These are phyloP conservation scores for Lepisosteus osseus DNA, from an alignment of 2,113 vertebrate genomes.

Conservation along the genomic window DNA sequence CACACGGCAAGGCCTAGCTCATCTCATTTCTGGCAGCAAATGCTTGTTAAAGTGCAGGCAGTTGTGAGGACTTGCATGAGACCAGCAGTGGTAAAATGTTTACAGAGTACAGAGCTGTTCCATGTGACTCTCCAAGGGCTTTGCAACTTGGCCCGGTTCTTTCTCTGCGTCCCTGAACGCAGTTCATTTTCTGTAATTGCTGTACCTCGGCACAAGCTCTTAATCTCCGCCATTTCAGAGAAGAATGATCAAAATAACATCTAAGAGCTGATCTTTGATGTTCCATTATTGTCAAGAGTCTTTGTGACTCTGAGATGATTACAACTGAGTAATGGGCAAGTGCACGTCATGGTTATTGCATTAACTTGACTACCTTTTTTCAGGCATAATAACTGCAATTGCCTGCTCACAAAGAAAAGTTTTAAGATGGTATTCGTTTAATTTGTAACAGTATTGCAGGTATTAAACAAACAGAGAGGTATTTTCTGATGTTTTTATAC, in stretches of 20 bases:
- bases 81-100: too few species aligned
- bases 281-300: conserved; percentile 52
- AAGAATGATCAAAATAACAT: conserved; percentile 65
- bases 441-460: too few species aligned
- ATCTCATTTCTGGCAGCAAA: too few species aligned
- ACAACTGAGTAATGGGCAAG: conserved; percentile 3
- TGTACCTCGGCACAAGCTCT: conserved; percentile 69
- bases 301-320: neutral
- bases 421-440: too few species aligned
- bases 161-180: conserved; percentile 70
- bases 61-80: too few species aligned
- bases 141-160: neutral
- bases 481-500: too few species aligned
- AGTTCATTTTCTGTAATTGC: conserved; percentile 72
- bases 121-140: neutral
- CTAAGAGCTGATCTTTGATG: conserved; percentile 54
- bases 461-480: too few species aligned
- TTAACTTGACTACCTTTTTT: conserved; percentile 14
- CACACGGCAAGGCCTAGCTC: too few species aligned
- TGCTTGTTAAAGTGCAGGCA: too few species aligned
- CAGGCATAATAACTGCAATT: conserved; percentile 32
- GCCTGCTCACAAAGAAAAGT: too few species aligned
- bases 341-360: neutral
- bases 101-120: too few species aligned
- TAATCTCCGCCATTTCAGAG: conserved; percentile 70